Conservation (phyloP, 92 coral and sea anemone genomes). For the Zoanthus sansibaricus region DNA sequence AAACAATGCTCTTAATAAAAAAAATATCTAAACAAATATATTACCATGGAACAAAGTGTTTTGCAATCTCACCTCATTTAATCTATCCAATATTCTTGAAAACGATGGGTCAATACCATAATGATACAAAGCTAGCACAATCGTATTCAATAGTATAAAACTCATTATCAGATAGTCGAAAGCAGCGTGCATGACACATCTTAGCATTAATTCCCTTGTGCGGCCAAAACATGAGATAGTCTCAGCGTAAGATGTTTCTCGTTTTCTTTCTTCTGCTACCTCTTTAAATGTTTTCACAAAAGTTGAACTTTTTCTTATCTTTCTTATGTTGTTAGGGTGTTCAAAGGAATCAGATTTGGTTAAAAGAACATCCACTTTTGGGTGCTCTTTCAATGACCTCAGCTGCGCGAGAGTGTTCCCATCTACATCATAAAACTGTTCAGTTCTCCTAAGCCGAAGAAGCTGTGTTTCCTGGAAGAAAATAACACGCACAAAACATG, state of each 20-base stretch:
- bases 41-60: background rate
- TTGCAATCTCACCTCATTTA: conserved; percentile 43
- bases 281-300: conserved; percentile 48
- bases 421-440: conserved; percentile 53
- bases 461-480: conserved; percentile 22
- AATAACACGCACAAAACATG: background rate
- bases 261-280: conserved; percentile 41
- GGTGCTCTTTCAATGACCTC: conserved; percentile 25
- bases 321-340: background rate
- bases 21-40: too few species aligned
- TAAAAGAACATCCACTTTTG: background rate
- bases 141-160: conserved; percentile 55
- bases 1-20: too few species aligned
- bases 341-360: background rate
- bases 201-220: conserved; percentile 3
- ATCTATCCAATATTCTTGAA: conserved; percentile 41
- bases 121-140: conserved; percentile 54
- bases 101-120: conserved; percentile 49
- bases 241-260: conserved; percentile 6
- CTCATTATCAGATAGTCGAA: conserved; percentile 56
- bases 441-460: conserved; percentile 22
- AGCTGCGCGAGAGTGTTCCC: conserved; percentile 43
- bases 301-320: background rate
- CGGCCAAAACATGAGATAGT: conserved; percentile 24
- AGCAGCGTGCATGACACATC: conserved; percentile 22